Percentiles rank a stretch among this genome's conserved stretches.
Evolutionary conservation across 1,140 invertebrate genomes (phyloP).

Genomic region (Caenorhabditis tropicalis): DNA sequence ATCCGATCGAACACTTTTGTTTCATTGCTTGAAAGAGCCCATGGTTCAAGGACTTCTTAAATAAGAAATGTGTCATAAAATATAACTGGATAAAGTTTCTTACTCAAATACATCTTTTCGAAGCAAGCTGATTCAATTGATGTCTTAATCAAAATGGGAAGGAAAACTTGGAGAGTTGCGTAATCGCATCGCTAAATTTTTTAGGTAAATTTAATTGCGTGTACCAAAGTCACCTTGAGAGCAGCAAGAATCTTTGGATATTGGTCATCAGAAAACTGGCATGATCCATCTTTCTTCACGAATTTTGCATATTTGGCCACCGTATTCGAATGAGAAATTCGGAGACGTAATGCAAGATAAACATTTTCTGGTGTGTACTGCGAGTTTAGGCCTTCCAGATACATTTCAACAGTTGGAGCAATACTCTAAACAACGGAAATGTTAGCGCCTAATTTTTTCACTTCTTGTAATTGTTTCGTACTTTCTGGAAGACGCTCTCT

Average conservation of each 20-base stretch:
- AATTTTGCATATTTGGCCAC: constrained; percentile 14
- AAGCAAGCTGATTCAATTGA: not conserved
- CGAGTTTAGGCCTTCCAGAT: not conserved
- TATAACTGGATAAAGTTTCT: not conserved
- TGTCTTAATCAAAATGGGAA: constrained; percentile 9
- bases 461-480: not conserved
- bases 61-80: not conserved
- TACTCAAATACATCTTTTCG: constrained; percentile 21
- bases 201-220: not conserved
- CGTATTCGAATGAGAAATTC: not conserved
- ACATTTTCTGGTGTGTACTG: constrained; percentile 24
- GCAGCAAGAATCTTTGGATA: not conserved
- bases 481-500: constrained; percentile 1
- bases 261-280: constrained; percentile 6
- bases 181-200: not conserved
- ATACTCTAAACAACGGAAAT: not conserved
- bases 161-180: not conserved
- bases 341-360: not conserved
- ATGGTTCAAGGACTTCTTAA: constrained; percentile 41
- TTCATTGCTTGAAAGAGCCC: constrained; percentile 44
- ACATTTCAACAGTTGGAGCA: constrained; percentile 2
- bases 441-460: not conserved
- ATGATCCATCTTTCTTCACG: constrained; percentile 15
- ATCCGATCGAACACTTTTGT: constrained; percentile 47
- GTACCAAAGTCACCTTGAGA: not conserved